Evolutionary conservation across 2,113 vertebrate genomes (phyloP).

Genomic region (Clupea harengus): DNA sequence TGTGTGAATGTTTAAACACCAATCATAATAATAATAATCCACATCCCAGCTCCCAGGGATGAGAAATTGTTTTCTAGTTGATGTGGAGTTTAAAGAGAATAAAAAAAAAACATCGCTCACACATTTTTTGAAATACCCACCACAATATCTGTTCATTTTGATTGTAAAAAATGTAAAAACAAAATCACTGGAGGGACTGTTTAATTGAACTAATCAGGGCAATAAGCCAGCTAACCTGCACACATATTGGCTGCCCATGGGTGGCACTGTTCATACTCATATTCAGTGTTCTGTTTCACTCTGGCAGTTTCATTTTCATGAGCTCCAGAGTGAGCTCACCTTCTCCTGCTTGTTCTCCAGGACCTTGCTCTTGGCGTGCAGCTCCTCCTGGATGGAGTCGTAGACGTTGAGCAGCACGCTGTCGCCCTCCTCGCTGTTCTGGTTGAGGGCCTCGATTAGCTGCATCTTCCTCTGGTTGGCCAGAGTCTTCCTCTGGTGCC

Average conservation of each 20-base stretch:
- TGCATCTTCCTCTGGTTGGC: slow-evolving; percentile 77
- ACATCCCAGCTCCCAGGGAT: no score
- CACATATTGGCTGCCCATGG: not conserved
- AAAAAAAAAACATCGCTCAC: no score
- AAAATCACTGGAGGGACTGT: no score
- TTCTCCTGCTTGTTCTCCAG: slow-evolving; percentile 81
- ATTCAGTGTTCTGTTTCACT: not conserved
- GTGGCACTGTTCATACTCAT: not conserved
- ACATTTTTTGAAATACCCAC: no score
- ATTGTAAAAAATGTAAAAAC: no score
- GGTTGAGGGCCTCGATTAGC: slow-evolving; percentile 74
- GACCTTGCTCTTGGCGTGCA: slow-evolving; percentile 76
- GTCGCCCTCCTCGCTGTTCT: slow-evolving; percentile 71
- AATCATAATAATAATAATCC: no score
- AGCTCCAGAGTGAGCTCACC: slow-evolving; percentile 55
- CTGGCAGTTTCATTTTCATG: not conserved
- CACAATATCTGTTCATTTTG: no score
- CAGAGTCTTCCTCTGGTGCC: slow-evolving; percentile 64
- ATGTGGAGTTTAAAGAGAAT: no score
- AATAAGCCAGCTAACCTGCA: not conserved
- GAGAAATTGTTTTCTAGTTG: no score
- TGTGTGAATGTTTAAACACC: no score
- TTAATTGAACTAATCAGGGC: not conserved
- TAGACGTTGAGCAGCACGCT: slow-evolving; percentile 77
- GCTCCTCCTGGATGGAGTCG: slow-evolving; percentile 86